Conservation (phyloP, 2,113 vertebrate genomes). For the Lycocorax pyrrhopterus region DNA sequence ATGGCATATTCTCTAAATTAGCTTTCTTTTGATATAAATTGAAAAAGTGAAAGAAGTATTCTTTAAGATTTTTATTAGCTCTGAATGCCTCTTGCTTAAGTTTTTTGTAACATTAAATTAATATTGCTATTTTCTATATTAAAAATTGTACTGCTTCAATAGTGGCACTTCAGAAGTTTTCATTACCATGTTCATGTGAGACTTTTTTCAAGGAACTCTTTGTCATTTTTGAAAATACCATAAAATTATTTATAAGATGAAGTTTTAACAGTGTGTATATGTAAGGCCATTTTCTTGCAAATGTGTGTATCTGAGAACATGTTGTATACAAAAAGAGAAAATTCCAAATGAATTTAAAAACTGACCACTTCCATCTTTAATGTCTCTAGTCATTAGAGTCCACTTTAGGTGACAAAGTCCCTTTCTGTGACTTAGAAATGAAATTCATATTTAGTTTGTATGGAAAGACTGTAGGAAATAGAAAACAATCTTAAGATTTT, state of each 20-base stretch:
- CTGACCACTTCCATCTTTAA: not conserved
- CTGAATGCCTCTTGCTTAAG: not conserved
- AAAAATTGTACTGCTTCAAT: not conserved
- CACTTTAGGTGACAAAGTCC: not conserved
- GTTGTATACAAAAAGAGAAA: not conserved
- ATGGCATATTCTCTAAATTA: not conserved
- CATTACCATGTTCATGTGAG: not conserved
- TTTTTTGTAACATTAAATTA: not conserved
- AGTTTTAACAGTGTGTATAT: not conserved
- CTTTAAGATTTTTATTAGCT: not conserved
- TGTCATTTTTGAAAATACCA: not conserved
- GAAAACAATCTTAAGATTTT: not conserved
- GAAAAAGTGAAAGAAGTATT: not conserved
- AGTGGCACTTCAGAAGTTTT: not conserved
- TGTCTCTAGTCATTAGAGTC: not conserved
- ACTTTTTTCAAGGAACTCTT: not conserved
- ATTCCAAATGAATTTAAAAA: not conserved
- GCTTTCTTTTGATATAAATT: not conserved
- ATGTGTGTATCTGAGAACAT: not conserved
- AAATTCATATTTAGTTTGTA: not conserved
- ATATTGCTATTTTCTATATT: not conserved
- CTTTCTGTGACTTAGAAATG: not conserved
- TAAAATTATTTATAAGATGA: not conserved
- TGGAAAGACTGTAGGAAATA: not conserved
- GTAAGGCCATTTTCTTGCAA: not conserved